A percentile compares a stretch with the other conserved stretches of the same genome.
These are phyloP conservation scores for Echeneis naucrates DNA, from an alignment of 2,797 vertebrate genomes.

Conservation along the genomic window DNA sequence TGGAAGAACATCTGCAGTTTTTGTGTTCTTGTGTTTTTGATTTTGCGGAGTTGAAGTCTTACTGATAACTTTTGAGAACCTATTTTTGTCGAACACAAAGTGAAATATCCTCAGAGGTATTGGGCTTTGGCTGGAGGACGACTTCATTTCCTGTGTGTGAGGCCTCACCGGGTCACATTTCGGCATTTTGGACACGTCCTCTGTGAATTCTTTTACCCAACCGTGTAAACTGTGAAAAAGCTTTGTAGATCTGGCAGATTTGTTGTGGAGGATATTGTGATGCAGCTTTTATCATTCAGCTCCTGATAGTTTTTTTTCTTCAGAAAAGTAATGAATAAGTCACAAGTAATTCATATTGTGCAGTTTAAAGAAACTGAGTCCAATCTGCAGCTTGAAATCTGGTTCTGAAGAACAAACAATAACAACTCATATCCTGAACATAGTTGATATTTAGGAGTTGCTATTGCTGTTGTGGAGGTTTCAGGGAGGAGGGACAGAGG, in stretches of 20 bases:
- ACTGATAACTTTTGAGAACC: neutral
- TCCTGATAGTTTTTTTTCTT: neutral
- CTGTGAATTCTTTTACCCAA: neutral
- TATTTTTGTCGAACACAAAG: neutral
- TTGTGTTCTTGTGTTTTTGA: neutral
- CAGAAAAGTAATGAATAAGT: neutral
- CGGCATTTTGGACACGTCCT: slow-evolving; percentile 9
- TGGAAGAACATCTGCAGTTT: neutral
- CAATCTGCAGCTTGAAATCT: neutral
- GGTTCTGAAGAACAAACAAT: neutral
- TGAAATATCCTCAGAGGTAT: slow-evolving; percentile 11
- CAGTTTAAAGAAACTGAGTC: neutral
- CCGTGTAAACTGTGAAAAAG: neutral
- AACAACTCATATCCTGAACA: neutral
- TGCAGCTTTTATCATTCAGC: slow-evolving; percentile 1
- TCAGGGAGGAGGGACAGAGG: neutral
- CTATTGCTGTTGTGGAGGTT: slow-evolving; percentile 4
- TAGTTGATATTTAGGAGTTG: neutral
- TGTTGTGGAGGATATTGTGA: neutral
- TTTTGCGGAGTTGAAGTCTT: neutral
- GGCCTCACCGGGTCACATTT: slow-evolving; percentile 22
- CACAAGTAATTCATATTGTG: neutral
- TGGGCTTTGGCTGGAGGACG: slow-evolving; percentile 30
- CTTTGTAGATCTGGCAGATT: neutral
- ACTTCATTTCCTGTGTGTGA: slow-evolving; percentile 56